These are phyloP conservation scores for Phymorhynchus buccinoides DNA, from an alignment of 1,140 invertebrate genomes.

Conservation along the genomic window DNA sequence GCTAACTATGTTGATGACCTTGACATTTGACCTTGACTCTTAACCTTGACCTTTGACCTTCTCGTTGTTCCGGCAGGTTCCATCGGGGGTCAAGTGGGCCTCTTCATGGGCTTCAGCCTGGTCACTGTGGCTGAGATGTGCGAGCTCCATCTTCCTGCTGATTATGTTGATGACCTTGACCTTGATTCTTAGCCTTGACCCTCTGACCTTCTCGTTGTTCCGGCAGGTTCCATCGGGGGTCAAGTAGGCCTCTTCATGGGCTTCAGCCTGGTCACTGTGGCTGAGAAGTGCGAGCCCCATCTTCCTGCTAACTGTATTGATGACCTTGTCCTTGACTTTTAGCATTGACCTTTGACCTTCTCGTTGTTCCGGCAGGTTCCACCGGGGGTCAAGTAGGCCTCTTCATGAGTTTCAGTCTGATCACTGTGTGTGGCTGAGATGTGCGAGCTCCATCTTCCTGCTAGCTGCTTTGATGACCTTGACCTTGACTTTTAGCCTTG, in stretches of 20 bases:
- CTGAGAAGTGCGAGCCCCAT: constrained; percentile 49
- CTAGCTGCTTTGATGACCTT: too few relatives aligned
- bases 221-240: constrained; percentile 51
- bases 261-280: constrained; percentile 49
- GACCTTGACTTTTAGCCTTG: too few relatives aligned
- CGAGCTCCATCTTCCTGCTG: constrained; percentile 48
- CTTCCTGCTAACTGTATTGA: constrained; percentile 48
- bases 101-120: constrained; percentile 52
- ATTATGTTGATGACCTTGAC: too few relatives aligned
- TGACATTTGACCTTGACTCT: too few relatives aligned
- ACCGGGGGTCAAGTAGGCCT: constrained; percentile 52
- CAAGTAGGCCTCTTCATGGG: constrained; percentile 53
- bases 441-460: constrained; percentile 48
- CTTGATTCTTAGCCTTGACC: too few relatives aligned
- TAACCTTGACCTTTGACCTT: background rate
- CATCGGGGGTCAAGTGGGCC: constrained; percentile 51
- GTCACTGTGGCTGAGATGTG: constrained; percentile 51
- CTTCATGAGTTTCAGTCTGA: constrained; percentile 51
- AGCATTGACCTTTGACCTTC: background rate
- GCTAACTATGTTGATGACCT: too few relatives aligned
- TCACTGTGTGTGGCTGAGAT: constrained; percentile 49
- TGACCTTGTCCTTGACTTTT: too few relatives aligned
- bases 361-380: constrained; percentile 40
- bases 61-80: constrained; percentile 40
- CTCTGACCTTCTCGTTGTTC: background rate